Evolutionary conservation across 2,797 vertebrate species (phyloP).

Genomic region (Bufotes viridis): DNA sequence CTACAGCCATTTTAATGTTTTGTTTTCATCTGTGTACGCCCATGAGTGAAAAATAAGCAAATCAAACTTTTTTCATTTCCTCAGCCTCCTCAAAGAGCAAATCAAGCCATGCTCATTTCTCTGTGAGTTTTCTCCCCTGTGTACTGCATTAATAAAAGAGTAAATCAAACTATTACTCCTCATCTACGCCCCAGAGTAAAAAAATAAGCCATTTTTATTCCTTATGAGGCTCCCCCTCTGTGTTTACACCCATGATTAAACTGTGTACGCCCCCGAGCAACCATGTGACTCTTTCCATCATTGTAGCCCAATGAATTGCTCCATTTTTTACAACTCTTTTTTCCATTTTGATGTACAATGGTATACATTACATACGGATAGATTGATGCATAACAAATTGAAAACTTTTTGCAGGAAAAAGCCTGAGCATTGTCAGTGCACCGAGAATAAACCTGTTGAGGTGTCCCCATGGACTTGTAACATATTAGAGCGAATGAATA

Average conservation of each 20-base stretch:
- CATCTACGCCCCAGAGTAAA: background rate
- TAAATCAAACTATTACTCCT: no score
- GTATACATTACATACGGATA: background rate
- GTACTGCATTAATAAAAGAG: background rate
- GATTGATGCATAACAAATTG: background rate
- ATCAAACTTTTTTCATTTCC: no score
- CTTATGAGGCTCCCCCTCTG: background rate
- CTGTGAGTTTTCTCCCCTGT: background rate
- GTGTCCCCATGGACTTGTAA: constrained; percentile 22
- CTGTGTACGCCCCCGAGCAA: background rate
- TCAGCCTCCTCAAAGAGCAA: background rate
- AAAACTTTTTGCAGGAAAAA: background rate
- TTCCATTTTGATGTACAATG: background rate
- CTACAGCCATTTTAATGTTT: no score
- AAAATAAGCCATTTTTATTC: no score
- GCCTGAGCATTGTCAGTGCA: background rate
- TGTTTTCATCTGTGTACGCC: no score
- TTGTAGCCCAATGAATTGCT: background rate
- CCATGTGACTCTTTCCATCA: background rate
- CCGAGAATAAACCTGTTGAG: constrained; percentile 18
- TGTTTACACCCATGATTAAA: background rate
- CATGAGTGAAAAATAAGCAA: no score
- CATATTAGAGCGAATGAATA: constrained; percentile 48
- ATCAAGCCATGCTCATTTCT: background rate
- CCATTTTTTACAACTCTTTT: background rate